Evolutionary conservation across 1,140 invertebrate genomes (phyloP).

Genomic region (Parasteatoda tepidariorum): DNA sequence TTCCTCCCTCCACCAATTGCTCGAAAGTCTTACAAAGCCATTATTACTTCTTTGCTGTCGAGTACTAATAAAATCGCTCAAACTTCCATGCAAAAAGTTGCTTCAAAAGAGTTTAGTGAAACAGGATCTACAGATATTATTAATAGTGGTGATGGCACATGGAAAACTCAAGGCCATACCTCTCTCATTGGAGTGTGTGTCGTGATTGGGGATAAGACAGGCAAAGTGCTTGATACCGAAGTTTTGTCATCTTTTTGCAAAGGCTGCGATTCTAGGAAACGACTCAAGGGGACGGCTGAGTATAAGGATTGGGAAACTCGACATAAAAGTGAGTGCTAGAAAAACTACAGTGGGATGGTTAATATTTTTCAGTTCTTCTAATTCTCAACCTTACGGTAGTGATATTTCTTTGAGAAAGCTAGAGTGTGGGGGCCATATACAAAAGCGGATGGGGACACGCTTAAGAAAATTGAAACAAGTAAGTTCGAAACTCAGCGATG

Average conservation of each 20-base stretch:
- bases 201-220: background rate
- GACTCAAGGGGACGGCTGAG: background rate
- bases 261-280: background rate
- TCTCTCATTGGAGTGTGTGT: conserved; percentile 2
- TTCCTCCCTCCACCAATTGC: background rate
- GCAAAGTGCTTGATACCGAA: conserved; percentile 10
- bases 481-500: background rate
- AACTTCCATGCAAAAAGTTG: background rate
- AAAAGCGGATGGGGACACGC: background rate
- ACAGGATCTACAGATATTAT: background rate
- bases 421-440: conserved; percentile 1
- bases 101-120: background rate
- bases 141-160: too few species aligned
- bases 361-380: too few species aligned
- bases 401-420: background rate
- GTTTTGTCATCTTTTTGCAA: conserved; percentile 25
- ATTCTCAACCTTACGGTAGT: background rate
- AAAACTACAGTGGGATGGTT: background rate
- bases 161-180: conserved; percentile 1
- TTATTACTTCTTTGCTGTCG: background rate
- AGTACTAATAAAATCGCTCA: background rate
- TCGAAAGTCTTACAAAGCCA: background rate
- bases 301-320: background rate
- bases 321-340: background rate
- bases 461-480: background rate